These are phyloP conservation scores for Pluvianellus socialis DNA, from an alignment of 2,113 vertebrate species.

Conservation along the genomic window DNA sequence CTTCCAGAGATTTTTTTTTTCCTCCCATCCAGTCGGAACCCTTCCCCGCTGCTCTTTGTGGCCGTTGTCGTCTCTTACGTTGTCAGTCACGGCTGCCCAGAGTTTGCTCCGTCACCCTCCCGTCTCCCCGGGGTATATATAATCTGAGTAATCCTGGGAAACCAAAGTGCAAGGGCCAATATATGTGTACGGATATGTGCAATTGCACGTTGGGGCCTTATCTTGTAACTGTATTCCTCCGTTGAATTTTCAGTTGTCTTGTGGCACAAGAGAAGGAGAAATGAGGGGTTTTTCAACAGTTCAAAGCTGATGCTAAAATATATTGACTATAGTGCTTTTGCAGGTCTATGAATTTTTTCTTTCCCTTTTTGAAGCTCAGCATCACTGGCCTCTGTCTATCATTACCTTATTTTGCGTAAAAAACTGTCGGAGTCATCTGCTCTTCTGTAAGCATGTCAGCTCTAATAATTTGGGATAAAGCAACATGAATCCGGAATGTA, in stretches of 20 bases:
- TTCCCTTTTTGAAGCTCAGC: neutral
- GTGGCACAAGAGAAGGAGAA: neutral
- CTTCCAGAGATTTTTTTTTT: neutral
- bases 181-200: accelerated
- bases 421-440: neutral
- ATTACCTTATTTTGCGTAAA: neutral
- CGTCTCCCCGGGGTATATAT: neutral
- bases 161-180: neutral
- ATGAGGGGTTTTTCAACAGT: neutral
- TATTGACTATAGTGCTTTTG: neutral
- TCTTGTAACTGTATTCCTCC: neutral
- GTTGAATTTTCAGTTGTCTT: neutral
- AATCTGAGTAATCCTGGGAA: neutral
- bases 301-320: neutral
- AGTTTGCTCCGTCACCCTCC: neutral
- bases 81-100: neutral
- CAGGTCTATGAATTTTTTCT: neutral
- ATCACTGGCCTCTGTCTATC: neutral
- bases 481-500: neutral
- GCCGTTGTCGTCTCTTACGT: accelerated
- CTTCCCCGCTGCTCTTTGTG: neutral
- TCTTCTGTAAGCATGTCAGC: neutral
- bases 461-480: neutral
- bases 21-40: neutral
- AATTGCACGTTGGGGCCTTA: neutral